A percentile compares a stretch with the other conserved stretches of the same genome.
phyloP scores from a whole-genome alignment of 2,113 vertebrate genomes.

The Chascanopsetta lugubris region DNA sequence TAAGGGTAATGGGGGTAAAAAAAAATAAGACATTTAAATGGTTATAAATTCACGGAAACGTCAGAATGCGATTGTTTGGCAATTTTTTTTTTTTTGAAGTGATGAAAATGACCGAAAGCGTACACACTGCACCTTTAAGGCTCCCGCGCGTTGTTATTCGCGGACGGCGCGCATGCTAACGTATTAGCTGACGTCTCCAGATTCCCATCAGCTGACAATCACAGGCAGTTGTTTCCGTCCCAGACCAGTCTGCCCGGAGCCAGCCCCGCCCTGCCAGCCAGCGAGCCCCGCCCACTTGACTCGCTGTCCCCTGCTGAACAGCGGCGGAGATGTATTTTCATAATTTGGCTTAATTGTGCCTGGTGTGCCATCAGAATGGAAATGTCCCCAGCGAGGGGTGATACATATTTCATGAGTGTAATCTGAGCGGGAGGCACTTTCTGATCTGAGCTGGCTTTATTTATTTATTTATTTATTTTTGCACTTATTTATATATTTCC shows the following conservation, averaged over 20 bases:
- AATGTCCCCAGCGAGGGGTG: conserved; percentile 66
- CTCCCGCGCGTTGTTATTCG: conserved; percentile 55
- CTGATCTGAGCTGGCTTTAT: conserved; percentile 74
- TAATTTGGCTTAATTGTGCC: conserved; percentile 80
- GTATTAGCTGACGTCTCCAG: conserved; percentile 42
- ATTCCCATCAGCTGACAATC: conserved; percentile 43
- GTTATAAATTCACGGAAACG: too few species aligned
- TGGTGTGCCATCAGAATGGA: conserved; percentile 75
- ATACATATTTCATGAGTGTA: conserved; percentile 80
- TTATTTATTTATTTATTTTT: too few species aligned
- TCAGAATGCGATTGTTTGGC: too few species aligned
- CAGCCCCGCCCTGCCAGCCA: conserved; percentile 25
- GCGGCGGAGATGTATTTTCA: conserved; percentile 74
- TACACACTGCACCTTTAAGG: too few species aligned
- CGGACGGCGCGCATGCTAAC: conserved; percentile 35
- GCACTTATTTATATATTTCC: too few species aligned
- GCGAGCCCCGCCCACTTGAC: too few species aligned
- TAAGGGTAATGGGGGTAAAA: too few species aligned
- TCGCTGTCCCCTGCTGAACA: conserved; percentile 48
- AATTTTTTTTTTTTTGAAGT: too few species aligned
- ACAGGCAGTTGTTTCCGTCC: conserved; percentile 46
- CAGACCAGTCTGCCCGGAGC: conserved; percentile 39
- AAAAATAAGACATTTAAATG: too few species aligned
- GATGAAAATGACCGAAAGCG: too few species aligned
- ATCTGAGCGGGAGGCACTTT: conserved; percentile 68